A percentile compares a stretch with the other conserved stretches of the same genome.
Conservation (phyloP, 2,797 vertebrate species). For the Chiroxiphia lanceolata region DNA sequence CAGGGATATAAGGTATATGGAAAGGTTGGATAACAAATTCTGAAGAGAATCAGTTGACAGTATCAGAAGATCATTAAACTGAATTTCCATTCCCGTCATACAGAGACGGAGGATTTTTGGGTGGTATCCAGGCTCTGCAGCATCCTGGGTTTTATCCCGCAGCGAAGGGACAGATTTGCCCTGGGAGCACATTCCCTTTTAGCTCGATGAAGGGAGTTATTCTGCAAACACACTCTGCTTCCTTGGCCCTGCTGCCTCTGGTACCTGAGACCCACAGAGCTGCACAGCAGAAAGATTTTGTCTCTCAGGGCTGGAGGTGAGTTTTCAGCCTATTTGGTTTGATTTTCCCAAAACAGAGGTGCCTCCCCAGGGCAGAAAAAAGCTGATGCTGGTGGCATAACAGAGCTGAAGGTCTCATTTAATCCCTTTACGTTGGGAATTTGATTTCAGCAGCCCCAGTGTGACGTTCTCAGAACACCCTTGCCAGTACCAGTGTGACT, state of each 20-base stretch:
- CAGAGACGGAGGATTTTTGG: background rate
- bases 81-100: background rate
- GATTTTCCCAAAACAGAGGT: background rate
- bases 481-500: background rate
- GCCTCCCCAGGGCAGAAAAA: background rate
- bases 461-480: background rate
- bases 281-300: background rate
- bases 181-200: background rate
- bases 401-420: background rate
- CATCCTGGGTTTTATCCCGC: background rate
- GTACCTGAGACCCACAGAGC: background rate
- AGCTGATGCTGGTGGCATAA: background rate
- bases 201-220: fast-evolving
- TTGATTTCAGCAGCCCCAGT: background rate
- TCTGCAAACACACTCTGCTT: background rate
- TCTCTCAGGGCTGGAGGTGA: background rate
- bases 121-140: background rate
- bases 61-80: background rate
- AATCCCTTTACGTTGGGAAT: background rate
- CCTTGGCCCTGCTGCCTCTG: background rate
- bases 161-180: background rate
- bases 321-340: background rate
- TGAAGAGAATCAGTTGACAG: background rate
- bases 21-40: background rate
- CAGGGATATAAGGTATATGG: background rate